Percentiles rank a stretch among this genome's conserved stretches.
Conservation (phyloP, 2,888 invertebrate species). For the Leucozona laternaria region DNA sequence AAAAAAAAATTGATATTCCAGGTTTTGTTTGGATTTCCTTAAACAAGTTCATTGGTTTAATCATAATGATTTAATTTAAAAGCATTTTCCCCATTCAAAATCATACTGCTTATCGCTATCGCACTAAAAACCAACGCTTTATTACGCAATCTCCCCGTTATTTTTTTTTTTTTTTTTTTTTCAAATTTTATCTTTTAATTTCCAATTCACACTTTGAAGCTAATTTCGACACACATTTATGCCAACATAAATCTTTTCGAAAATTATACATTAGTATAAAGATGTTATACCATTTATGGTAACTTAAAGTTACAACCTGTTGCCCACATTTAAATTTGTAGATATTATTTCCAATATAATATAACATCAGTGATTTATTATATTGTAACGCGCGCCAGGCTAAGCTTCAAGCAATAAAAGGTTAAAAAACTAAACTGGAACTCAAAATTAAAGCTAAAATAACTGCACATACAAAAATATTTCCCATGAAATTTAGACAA, state of each 20-base stretch:
- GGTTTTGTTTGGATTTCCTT: background rate
- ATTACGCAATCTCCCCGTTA: background rate
- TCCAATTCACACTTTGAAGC: background rate
- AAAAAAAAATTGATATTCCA: too few species aligned
- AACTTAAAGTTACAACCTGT: slow-evolving; percentile 33
- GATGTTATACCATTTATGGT: slow-evolving; percentile 25
- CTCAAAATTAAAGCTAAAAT: background rate
- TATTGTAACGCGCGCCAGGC: slow-evolving; percentile 57
- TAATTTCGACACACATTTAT: slow-evolving; percentile 15
- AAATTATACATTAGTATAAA: background rate
- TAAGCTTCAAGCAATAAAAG: background rate
- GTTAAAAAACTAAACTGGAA: background rate
- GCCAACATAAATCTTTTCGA: slow-evolving; percentile 9
- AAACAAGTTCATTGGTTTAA: background rate
- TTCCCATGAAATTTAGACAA: slow-evolving; percentile 62
- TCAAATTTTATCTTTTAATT: too few species aligned
- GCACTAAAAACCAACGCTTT: background rate
- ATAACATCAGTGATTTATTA: slow-evolving; percentile 54
- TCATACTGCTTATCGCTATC: slow-evolving; percentile 19
- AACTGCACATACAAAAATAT: slow-evolving; percentile 12
- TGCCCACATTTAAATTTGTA: slow-evolving; percentile 33
- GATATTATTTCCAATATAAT: background rate
- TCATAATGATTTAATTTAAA: background rate
- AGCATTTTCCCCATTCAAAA: background rate
- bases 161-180: background rate